phyloP scores from a whole-genome alignment of 2,113 vertebrate genomes.

The Myodes glareolus region DNA sequence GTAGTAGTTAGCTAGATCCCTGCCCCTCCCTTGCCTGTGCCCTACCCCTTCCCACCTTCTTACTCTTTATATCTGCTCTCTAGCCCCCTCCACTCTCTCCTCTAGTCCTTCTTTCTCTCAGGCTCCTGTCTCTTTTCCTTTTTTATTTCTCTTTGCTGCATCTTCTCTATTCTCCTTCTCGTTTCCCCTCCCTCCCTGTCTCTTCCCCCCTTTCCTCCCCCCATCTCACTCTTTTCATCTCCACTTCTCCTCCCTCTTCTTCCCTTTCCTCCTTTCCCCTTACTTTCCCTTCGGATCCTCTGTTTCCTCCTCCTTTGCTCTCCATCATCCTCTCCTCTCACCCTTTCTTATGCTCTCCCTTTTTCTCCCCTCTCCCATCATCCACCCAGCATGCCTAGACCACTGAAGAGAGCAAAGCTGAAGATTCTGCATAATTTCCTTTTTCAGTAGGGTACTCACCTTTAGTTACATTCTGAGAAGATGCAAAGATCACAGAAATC shows the following conservation, averaged over 20 bases:
- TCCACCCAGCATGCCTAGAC: neutral
- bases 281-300: neutral
- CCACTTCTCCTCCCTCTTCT: neutral
- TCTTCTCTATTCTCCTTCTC: too few relatives aligned
- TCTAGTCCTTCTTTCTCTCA: too few relatives aligned
- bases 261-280: too few relatives aligned
- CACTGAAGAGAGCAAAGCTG: neutral
- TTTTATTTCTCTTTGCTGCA: neutral
- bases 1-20: too few relatives aligned
- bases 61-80: accelerated
- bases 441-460: neutral
- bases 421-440: neutral
- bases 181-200: neutral
- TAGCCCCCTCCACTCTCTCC: neutral
- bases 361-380: neutral
- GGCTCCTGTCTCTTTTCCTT: too few relatives aligned
- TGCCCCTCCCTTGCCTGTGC: neutral
- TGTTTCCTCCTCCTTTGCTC: too few relatives aligned
- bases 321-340: too few relatives aligned
- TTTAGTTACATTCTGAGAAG: neutral
- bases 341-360: neutral
- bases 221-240: too few relatives aligned
- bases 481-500: neutral
- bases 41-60: neutral
- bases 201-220: too few relatives aligned